A percentile compares a stretch with the other conserved stretches of the same genome.
Conservation (phyloP, 2,888 invertebrate genomes). For the Boloria selene region DNA sequence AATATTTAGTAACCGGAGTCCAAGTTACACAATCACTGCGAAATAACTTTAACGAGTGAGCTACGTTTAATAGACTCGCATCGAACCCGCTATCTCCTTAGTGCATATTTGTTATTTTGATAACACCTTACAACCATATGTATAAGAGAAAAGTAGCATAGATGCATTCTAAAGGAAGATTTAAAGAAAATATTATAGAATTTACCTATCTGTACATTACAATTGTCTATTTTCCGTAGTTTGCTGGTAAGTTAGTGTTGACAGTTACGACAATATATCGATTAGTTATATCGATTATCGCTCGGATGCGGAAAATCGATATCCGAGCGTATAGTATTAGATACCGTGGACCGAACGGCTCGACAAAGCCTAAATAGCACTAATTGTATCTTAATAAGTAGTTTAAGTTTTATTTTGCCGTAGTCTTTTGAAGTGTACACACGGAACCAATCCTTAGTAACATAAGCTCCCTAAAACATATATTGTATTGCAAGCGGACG, state of each 20-base stretch:
- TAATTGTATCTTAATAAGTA: slow-evolving; percentile 45
- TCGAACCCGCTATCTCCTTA: background rate
- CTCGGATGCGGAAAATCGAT: slow-evolving; percentile 23
- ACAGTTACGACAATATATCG: slow-evolving; percentile 59
- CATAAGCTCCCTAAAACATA: slow-evolving; percentile 8
- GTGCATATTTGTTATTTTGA: slow-evolving; percentile 2
- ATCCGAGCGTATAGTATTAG: slow-evolving; percentile 45
- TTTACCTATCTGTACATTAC: slow-evolving; percentile 37
- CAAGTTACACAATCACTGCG: slow-evolving; percentile 43
- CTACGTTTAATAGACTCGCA: slow-evolving; percentile 61
- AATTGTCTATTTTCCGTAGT: slow-evolving; percentile 74
- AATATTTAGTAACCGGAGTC: background rate
- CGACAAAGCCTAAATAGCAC: slow-evolving; percentile 63
- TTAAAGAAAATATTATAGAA: slow-evolving; percentile 2
- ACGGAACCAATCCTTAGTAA: slow-evolving; percentile 74
- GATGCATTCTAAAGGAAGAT: slow-evolving; percentile 3
- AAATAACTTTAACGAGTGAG: slow-evolving; percentile 56
- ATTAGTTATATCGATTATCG: slow-evolving; percentile 28
- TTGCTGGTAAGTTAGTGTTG: slow-evolving; percentile 62
- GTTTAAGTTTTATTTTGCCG: slow-evolving; percentile 64
- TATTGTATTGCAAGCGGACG: slow-evolving; percentile 4
- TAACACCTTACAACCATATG: background rate
- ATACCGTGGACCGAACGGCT: slow-evolving; percentile 65
- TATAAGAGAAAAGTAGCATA: background rate
- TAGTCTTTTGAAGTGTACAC: slow-evolving; percentile 54